Evolutionary conservation across 2,113 vertebrate species (phyloP), one percentile per base, ranked within the genome.

Genomic region (Chlamydotis undulata): DNA sequence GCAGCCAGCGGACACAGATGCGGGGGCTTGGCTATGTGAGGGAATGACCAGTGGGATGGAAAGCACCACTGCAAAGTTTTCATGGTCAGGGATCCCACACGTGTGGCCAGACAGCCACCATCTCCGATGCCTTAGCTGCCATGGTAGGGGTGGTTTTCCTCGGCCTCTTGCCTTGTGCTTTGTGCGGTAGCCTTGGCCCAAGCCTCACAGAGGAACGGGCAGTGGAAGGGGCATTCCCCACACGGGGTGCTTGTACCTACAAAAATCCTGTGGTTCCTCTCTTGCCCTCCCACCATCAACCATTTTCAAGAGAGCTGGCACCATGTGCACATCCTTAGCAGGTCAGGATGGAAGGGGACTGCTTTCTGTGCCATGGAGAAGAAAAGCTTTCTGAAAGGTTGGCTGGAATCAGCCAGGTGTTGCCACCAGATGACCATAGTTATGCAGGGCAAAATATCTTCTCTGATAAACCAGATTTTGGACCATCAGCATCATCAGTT

Each of bases 91-190:
- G 33, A 29, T 68, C 37, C 61, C 74, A 24, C 18, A 17, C 0
- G n/a, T 9, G 59, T 2, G 3, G 6, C 28, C 0, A 1, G 28
- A 24, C 5, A 68, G n/a, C 6, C 69, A 22, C 4, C 12, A 4
- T 8, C 59, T 35, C 71, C 26, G 63, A 29, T 33, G 19, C 23
- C 47, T 69, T 13, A 28, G 16, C 13, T 63, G 57, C 67, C 0
- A 0, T 15, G 31, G 23, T 19, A n/a, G 55, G 31, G 9, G 3
- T 1, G 53, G 37, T n/a, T 67, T 67, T 83, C 64, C 47, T 41
- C 9, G 4, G 45, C 21, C 37, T 73, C 81, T 69, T 39, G 19
- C 3, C 8, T 14, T 1, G 3, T 50, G 45, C 35, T 65, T 61
- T 61, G 14, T 1, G 2, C 19, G 6, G 7, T 5, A 17, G 29